Conservation (phyloP, 2,113 vertebrate genomes). For the Struthidea cinerea region DNA sequence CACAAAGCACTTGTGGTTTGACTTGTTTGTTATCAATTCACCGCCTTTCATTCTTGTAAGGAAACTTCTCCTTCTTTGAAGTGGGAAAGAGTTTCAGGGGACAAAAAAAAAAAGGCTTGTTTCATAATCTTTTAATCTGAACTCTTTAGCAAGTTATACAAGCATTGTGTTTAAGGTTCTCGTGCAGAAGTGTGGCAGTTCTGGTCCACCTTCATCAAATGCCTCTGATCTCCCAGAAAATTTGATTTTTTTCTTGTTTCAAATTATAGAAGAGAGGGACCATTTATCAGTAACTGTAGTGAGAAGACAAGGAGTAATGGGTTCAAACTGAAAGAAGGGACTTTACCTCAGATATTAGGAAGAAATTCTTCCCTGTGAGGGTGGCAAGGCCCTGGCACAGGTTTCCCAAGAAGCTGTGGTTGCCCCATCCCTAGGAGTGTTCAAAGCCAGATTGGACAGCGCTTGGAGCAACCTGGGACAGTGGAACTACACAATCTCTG, state of each 20-base stretch:
- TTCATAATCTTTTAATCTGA: conserved; percentile 5
- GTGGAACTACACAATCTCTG: neutral
- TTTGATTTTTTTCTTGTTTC: neutral
- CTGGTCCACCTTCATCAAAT: neutral
- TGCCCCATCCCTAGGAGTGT: neutral
- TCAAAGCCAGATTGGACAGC: neutral
- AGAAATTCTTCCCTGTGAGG: neutral
- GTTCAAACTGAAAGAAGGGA: neutral
- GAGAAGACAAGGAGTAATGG: neutral
- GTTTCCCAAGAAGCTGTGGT: neutral
- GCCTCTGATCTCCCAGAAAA: neutral
- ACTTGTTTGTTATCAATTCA: conserved; percentile 25
- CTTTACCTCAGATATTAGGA: neutral
- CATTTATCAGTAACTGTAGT: neutral
- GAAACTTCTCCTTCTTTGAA: conserved; percentile 16
- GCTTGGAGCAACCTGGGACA: neutral
- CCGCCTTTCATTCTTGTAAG: neutral
- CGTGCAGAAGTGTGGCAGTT: neutral
- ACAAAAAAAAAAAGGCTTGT: neutral
- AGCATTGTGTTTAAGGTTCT: neutral
- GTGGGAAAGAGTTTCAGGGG: neutral
- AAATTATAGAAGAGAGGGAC: neutral
- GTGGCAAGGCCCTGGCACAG: neutral
- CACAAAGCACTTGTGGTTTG: conserved; percentile 9
- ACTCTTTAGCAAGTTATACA: neutral